Evolutionary conservation across 2,113 vertebrate species (phyloP).

Genomic region (Myocastor coypus): DNA sequence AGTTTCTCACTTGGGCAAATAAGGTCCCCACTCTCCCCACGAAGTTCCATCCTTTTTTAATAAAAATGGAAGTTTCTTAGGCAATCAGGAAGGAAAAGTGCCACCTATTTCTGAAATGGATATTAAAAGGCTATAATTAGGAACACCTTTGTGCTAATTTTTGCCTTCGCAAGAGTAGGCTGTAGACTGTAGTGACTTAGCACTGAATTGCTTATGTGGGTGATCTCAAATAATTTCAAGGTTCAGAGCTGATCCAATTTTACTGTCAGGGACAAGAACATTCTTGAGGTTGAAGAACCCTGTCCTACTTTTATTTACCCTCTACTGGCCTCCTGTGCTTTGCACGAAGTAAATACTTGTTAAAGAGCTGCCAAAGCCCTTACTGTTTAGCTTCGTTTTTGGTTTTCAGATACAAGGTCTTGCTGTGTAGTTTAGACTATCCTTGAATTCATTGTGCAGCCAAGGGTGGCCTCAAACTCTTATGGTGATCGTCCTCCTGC

Average conservation of each 20-base stretch:
- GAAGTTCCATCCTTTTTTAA: conserved; percentile 13
- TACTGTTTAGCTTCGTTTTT: background rate
- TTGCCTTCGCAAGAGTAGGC: background rate
- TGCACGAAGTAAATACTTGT: background rate
- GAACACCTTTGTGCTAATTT: conserved; percentile 7
- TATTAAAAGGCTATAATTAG: conserved; percentile 54
- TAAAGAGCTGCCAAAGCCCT: background rate
- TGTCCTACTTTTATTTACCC: background rate
- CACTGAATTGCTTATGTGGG: conserved; percentile 44
- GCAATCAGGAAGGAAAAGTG: background rate
- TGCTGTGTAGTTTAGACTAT: background rate
- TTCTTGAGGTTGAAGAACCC: background rate
- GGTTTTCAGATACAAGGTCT: background rate
- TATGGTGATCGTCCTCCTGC: background rate
- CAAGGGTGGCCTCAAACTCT: background rate
- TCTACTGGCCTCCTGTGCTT: background rate
- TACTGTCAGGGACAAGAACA: background rate
- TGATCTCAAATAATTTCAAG: conserved; percentile 1
- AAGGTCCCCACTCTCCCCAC: background rate
- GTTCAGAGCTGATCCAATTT: conserved; percentile 33
- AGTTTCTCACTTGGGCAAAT: conserved; percentile 30
- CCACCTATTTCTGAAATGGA: conserved; percentile 8
- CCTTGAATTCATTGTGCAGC: background rate
- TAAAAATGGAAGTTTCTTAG: conserved; percentile 21
- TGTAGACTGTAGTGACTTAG: conserved; percentile 6